Evolutionary conservation across 2,797 vertebrate genomes (phyloP).

Genomic region (Fratercula arctica): DNA sequence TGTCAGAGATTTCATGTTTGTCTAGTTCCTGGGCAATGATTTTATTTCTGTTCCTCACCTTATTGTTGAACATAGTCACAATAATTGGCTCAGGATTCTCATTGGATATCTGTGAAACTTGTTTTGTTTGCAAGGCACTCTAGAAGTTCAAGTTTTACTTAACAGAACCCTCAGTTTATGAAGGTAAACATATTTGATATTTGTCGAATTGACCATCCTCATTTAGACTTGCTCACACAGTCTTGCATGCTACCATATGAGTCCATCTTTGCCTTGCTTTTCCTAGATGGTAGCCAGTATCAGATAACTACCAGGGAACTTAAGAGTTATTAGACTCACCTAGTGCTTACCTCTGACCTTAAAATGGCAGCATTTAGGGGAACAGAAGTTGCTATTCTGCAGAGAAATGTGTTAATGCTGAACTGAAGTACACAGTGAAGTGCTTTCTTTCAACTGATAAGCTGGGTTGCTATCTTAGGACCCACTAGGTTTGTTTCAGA

Average conservation of each 20-base stretch:
- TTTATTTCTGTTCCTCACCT: background rate
- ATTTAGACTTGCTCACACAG: background rate
- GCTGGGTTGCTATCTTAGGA: background rate
- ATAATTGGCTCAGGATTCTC: background rate
- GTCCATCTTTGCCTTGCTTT: background rate
- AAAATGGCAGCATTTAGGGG: background rate
- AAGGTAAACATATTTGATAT: background rate
- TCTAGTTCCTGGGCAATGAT: background rate
- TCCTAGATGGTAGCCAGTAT: background rate
- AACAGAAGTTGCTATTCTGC: background rate
- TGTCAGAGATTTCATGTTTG: background rate
- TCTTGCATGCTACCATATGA: background rate
- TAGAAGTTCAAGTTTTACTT: background rate
- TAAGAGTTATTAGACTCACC: background rate
- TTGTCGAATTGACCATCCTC: background rate
- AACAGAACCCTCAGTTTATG: background rate
- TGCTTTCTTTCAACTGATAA: background rate
- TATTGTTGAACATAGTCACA: background rate
- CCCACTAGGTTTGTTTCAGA: background rate
- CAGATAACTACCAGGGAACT: background rate
- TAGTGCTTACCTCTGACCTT: background rate
- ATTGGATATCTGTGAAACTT: background rate
- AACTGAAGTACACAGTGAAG: background rate
- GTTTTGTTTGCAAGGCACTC: background rate
- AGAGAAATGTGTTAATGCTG: background rate